Percentiles rank a stretch among this genome's conserved stretches.
These are phyloP conservation scores for Aelia acuminata DNA, from an alignment of 2,888 invertebrate species.

Conservation along the genomic window DNA sequence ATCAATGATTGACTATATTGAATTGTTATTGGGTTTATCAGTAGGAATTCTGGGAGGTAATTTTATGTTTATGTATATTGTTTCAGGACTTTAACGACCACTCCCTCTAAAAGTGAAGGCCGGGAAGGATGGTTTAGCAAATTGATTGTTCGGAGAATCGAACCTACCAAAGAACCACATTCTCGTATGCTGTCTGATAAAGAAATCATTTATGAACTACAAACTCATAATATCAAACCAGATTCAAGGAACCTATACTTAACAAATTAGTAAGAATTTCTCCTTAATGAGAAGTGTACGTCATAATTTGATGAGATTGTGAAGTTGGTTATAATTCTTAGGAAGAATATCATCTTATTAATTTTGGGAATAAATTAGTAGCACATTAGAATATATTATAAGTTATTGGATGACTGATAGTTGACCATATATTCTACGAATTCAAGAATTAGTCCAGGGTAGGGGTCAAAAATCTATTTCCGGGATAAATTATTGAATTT, in stretches of 20 bases:
- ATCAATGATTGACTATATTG: no score
- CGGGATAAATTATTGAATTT: not conserved
- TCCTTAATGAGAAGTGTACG: slow-evolving; percentile 56
- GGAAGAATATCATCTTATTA: not conserved
- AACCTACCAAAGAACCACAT: slow-evolving; percentile 95
- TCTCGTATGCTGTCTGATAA: slow-evolving; percentile 97
- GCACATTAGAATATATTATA: not conserved
- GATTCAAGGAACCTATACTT: slow-evolving; percentile 90
- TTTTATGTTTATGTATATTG: slow-evolving; percentile 13
- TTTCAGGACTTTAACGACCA: slow-evolving; percentile 63
- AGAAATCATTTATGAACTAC: slow-evolving; percentile 94
- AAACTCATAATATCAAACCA: slow-evolving; percentile 94
- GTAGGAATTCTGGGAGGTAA: not conserved
- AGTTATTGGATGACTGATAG: no score
- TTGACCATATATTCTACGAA: no score
- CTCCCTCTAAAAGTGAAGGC: slow-evolving; percentile 61
- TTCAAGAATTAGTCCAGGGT: no score
- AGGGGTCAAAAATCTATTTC: no score
- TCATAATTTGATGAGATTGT: slow-evolving; percentile 30
- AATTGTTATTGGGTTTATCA: not conserved
- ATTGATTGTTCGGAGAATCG: slow-evolving; percentile 89
- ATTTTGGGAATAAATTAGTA: not conserved
- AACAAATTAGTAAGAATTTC: slow-evolving; percentile 85
- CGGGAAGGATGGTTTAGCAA: slow-evolving; percentile 90
- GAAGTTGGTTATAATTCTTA: not conserved